Conservation (phyloP, 2,113 vertebrate genomes). For the Pangasianodon gigas region DNA sequence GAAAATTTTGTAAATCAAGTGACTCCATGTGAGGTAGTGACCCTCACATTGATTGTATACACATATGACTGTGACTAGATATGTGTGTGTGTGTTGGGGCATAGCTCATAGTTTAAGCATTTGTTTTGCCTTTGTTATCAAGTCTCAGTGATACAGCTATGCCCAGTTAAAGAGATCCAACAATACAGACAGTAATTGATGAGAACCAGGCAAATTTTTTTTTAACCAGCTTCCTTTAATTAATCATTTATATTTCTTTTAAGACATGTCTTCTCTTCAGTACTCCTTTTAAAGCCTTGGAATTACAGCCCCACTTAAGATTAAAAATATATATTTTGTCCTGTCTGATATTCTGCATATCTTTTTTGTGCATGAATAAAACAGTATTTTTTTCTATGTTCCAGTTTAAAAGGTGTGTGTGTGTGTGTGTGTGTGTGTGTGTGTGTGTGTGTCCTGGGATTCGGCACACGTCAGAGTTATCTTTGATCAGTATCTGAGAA, state of each 20-base stretch:
- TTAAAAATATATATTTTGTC: constrained; percentile 26
- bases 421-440: not conserved
- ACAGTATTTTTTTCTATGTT: not conserved
- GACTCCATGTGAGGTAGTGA: no score
- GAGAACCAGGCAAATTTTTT: not conserved
- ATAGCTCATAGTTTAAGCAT: not conserved
- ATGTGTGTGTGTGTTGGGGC: not conserved
- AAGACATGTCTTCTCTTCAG: not conserved
- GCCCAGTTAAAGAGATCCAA: not conserved
- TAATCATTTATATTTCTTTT: not conserved
- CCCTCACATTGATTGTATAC: not conserved
- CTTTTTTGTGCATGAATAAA: constrained; percentile 35
- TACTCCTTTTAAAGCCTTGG: not conserved
- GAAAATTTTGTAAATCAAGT: no score
- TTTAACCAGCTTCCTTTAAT: not conserved
- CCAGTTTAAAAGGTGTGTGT: constrained; percentile 5
- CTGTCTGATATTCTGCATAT: constrained; percentile 19
- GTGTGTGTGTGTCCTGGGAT: not conserved
- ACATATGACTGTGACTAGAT: not conserved
- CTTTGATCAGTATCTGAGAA: not conserved
- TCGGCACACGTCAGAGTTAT: constrained; percentile 26
- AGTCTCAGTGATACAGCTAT: not conserved
- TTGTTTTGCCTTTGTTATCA: not conserved
- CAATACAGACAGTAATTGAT: not conserved
- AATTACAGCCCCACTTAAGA: constrained; percentile 10